A percentile compares a stretch with the other conserved stretches of the same genome.
phyloP scores from a whole-genome alignment of 2,888 invertebrate genomes.

The Microctonus hyperodae region DNA sequence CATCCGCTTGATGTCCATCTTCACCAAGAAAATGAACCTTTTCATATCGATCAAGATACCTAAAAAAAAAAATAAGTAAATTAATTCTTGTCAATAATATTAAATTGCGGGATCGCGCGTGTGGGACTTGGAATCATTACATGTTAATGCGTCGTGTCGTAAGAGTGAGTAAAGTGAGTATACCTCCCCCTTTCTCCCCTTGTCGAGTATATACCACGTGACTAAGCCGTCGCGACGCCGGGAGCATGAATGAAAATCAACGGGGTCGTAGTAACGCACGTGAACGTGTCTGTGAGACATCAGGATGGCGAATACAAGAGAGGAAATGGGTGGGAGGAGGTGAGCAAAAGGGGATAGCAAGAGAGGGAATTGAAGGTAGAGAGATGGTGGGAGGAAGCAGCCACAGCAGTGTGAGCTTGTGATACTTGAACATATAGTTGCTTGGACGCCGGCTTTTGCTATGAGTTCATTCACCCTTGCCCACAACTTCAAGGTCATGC shows the following conservation, averaged over 20 bases:
- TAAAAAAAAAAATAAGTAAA: slow-evolving; percentile 51
- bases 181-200: not conserved
- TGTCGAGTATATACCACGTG: slow-evolving; percentile 33
- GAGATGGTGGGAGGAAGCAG: slow-evolving; percentile 37
- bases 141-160: slow-evolving; percentile 1
- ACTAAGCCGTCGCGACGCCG: slow-evolving; percentile 35
- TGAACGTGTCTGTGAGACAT: slow-evolving; percentile 24
- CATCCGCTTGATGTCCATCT: slow-evolving; percentile 79
- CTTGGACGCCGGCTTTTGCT: slow-evolving; percentile 15
- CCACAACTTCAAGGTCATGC: slow-evolving; percentile 27
- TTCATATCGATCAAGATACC: slow-evolving; percentile 86
- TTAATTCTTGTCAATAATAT: slow-evolving; percentile 8
- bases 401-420: slow-evolving; percentile 23
- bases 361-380: slow-evolving; percentile 29
- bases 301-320: slow-evolving; percentile 9
- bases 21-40: slow-evolving; percentile 89
- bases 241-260: slow-evolving; percentile 39
- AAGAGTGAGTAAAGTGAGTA: slow-evolving; percentile 16
- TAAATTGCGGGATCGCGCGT: slow-evolving; percentile 6
- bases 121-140: not conserved
- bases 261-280: slow-evolving; percentile 34
- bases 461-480: slow-evolving; percentile 27
- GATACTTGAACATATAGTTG: slow-evolving; percentile 28
- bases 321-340: slow-evolving; percentile 15
- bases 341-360: slow-evolving; percentile 23